A percentile compares a stretch with the other conserved stretches of the same genome.
Conservation (phyloP, 2,888 invertebrate species). For the Taphrorychus bicolor region DNA sequence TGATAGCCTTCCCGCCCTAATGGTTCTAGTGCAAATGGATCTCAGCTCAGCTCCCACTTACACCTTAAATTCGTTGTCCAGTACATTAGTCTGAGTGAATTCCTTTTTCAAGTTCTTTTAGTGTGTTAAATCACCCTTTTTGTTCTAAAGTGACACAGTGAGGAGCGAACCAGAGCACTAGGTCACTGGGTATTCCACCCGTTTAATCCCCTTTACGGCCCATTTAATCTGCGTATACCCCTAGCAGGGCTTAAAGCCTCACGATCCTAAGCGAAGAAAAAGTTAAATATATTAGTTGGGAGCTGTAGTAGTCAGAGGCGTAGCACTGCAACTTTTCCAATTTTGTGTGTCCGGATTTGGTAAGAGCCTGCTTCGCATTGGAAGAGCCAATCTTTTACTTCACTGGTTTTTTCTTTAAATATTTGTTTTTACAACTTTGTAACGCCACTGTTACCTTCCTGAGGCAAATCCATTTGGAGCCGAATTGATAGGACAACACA, state of each 20-base stretch:
- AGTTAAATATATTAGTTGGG: not conserved
- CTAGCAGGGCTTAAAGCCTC: not conserved
- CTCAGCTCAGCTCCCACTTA: no score
- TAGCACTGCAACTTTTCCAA: no score
- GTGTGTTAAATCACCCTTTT: not conserved
- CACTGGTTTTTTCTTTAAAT: no score
- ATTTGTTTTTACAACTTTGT: no score
- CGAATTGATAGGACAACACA: not conserved
- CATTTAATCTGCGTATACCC: not conserved
- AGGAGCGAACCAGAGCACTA: not conserved
- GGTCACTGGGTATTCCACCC: not conserved
- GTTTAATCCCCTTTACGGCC: not conserved
- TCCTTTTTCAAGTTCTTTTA: not conserved
- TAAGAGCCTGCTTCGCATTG: no score
- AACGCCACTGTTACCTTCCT: not conserved
- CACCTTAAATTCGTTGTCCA: not conserved
- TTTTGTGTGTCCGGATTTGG: no score
- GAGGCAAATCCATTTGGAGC: not conserved
- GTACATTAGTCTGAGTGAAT: not conserved
- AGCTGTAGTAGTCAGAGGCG: no score
- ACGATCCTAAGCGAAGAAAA: not conserved
- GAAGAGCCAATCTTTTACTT: no score
- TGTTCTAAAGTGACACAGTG: not conserved
- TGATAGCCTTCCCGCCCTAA: not conserved
- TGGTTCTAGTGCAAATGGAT: not conserved